Percentiles rank a stretch among this genome's conserved stretches.
phyloP scores from a whole-genome alignment of 1,140 invertebrate genomes.

The Drosophila repletoides region DNA sequence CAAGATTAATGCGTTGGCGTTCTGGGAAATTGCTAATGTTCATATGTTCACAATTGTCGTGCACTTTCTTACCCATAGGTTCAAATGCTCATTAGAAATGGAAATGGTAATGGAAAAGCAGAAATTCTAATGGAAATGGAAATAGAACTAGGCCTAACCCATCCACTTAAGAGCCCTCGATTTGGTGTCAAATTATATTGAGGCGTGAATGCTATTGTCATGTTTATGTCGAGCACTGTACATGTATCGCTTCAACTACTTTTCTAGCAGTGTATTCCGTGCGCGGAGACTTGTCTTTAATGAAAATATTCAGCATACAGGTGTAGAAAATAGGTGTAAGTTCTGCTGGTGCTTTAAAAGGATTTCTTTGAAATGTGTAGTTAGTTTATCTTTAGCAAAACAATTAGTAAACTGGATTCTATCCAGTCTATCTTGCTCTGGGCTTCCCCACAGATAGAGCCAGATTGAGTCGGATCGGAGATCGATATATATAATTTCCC shows the following conservation, averaged over 20 bases:
- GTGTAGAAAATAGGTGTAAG: too few species aligned
- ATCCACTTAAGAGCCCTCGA: slow-evolving; percentile 15
- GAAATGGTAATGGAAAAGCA: background rate
- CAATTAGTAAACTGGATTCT: too few species aligned
- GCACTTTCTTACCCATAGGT: slow-evolving; percentile 36
- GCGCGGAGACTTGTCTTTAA: too few species aligned
- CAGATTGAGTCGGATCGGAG: too few species aligned
- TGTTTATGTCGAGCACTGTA: slow-evolving; percentile 64
- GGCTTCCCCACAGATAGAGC: too few species aligned
- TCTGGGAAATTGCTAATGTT: slow-evolving; percentile 75
- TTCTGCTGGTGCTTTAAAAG: too few species aligned
- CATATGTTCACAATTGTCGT: slow-evolving; percentile 29
- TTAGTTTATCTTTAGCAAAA: too few species aligned
- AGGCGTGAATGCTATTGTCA: slow-evolving; percentile 67
- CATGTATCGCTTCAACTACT: slow-evolving; percentile 31
- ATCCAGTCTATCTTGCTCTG: too few species aligned
- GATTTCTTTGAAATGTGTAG: too few species aligned
- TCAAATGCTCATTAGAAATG: slow-evolving; percentile 24
- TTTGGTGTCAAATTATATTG: slow-evolving; percentile 62
- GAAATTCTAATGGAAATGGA: background rate
- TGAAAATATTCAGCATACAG: too few species aligned
- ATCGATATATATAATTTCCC: too few species aligned
- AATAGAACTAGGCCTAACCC: background rate
- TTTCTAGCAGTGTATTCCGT: too few species aligned
- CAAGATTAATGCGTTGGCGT: slow-evolving; percentile 76